These are phyloP conservation scores for Thunnus maccoyii DNA, from an alignment of 2,113 vertebrate species.

Conservation along the genomic window DNA sequence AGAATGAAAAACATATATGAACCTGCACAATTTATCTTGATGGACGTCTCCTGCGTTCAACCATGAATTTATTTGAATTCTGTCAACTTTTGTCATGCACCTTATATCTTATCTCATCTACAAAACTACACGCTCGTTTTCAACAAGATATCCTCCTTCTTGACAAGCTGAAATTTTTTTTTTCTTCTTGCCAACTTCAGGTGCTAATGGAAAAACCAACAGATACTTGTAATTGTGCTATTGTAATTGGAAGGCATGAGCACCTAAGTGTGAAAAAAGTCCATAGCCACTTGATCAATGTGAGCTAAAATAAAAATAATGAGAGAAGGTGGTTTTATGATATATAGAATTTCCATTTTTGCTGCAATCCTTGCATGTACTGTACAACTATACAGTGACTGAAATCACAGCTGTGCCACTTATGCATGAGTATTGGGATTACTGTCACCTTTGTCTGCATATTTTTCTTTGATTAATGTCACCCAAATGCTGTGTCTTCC, in stretches of 20 bases:
- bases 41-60: slow-evolving; percentile 26
- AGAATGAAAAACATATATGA: slow-evolving; percentile 66
- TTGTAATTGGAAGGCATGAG: slow-evolving; percentile 69
- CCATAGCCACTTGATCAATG: slow-evolving; percentile 54
- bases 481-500: slow-evolving; percentile 88
- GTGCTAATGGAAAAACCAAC: slow-evolving; percentile 79
- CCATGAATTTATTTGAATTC: slow-evolving; percentile 31
- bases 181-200: slow-evolving; percentile 67
- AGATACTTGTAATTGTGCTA: slow-evolving; percentile 73
- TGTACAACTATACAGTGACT: slow-evolving; percentile 68
- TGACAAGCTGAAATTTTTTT: slow-evolving; percentile 57
- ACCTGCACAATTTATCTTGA: slow-evolving; percentile 40
- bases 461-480: slow-evolving; percentile 90
- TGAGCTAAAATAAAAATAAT: slow-evolving; percentile 80
- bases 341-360: slow-evolving; percentile 70
- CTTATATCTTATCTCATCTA: slow-evolving; percentile 11
- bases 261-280: slow-evolving; percentile 77
- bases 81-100: slow-evolving; percentile 13
- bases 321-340: slow-evolving; percentile 67
- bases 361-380: slow-evolving; percentile 49
- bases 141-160: slow-evolving; percentile 41
- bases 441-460: slow-evolving; percentile 89
- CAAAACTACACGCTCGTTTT: slow-evolving; percentile 52
- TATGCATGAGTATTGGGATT: slow-evolving; percentile 83
- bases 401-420: slow-evolving; percentile 81